Base-by-base conservation (phyloP, 2,888 invertebrate species). In the Drosophila meridiana region DNA sequence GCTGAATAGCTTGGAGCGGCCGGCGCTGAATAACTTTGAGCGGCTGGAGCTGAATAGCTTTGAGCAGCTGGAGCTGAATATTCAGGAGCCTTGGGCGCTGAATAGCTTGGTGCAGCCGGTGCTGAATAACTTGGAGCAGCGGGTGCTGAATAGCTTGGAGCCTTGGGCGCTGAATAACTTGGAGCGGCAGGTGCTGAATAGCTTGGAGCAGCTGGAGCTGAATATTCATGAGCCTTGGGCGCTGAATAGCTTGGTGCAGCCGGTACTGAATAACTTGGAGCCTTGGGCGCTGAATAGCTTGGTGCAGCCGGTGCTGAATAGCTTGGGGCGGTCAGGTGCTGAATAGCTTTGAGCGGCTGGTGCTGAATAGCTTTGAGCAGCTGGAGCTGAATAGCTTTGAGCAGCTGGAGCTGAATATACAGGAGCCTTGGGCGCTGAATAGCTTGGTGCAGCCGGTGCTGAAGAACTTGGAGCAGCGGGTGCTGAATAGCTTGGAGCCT, bases 401-500 rank as follows among this genome's bases (percentile, higher is more conserved):
- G 65, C 52, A 0, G 52, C 45, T 0, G 65, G 64, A 1, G 69
- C 58, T 32, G 71, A 59, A 11, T 71, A 71, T 0, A 32, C 62
- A 9, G 28, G 45, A 9, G 55, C 53, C 0, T 28, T 20, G 0
- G 69, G 63, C 0, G 63, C 69, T 0, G 71, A 68, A 13, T 75
- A 75, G 1, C 60, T 69, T 1, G 48, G 43, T 0, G 64, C 55
- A 0, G 60, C 42, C 0, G 76, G 68, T 0, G 76, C 72, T 43
- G 76, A 68, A 20, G 72, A 76, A 0, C 65, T 62, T 0, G 60
- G 50, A 2, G 64, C 63, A 0, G 63, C 47, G 0, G 73, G 69
- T 2, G 73, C 69, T 5, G 75, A 69, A 14, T 75, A 73, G 1
- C 58, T 47, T 1, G 36, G 74, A 8, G 73, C 79, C n/a, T n/a